Evolutionary conservation across 2,113 vertebrate genomes (phyloP).

Genomic region (Catharus minimus): DNA sequence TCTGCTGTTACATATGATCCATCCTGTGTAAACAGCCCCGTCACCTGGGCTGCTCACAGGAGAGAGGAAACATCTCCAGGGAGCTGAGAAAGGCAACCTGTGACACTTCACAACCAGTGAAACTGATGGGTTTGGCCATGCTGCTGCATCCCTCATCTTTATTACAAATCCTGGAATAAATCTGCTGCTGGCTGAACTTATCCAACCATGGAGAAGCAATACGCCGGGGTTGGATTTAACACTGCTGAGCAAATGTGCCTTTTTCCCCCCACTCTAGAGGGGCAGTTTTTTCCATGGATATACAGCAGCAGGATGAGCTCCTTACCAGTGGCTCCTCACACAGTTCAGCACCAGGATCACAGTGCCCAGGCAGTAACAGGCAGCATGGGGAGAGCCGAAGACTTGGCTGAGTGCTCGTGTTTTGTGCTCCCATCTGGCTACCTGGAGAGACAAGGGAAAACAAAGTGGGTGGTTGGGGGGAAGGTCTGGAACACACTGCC

Average conservation of each 20-base stretch:
- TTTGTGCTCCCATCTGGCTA: conserved; percentile 90
- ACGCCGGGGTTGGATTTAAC: background rate
- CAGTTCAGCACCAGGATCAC: conserved; percentile 86
- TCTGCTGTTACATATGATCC: background rate
- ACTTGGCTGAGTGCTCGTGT: conserved; percentile 78
- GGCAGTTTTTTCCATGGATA: background rate
- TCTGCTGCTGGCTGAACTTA: background rate
- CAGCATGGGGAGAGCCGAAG: conserved; percentile 80
- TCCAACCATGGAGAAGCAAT: background rate
- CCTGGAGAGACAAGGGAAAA: conserved; percentile 69
- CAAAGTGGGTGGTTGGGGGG: background rate
- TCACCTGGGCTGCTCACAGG: background rate
- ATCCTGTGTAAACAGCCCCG: background rate
- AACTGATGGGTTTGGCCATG: background rate
- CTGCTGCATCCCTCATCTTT: background rate
- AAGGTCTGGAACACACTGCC: background rate
- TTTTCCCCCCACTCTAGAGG: rapidly evolving
- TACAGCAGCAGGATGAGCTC: rapidly evolving
- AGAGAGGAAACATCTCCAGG: background rate
- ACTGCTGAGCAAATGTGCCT: background rate
- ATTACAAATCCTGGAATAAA: background rate
- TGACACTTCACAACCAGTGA: rapidly evolving
- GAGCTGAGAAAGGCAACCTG: background rate
- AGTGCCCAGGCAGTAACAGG: conserved; percentile 83
- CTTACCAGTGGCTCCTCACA: conserved; percentile 89